Evolutionary conservation across 2,888 invertebrate species (phyloP).

Genomic region (Lepetodrilus schrolli): DNA sequence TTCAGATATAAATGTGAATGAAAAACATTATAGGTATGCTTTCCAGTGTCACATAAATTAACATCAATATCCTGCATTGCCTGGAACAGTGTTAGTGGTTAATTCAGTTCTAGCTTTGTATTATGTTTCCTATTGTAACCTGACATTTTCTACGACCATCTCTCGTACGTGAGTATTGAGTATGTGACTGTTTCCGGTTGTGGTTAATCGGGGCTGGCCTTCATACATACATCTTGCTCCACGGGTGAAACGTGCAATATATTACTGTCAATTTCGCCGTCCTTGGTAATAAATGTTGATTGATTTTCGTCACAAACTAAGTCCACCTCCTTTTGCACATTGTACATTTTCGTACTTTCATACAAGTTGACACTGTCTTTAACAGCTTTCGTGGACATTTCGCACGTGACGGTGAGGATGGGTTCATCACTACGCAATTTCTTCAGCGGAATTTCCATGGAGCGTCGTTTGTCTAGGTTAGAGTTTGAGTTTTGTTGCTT

Average conservation of each 20-base stretch:
- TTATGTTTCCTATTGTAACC: too few species aligned
- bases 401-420: neutral
- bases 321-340: neutral
- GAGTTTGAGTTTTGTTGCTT: neutral
- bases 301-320: neutral
- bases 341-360: neutral
- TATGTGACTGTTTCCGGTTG: too few species aligned
- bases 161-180: conserved; percentile 13
- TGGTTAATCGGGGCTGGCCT: conserved; percentile 15
- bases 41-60: too few species aligned
- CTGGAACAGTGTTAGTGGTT: too few species aligned
- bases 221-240: conserved; percentile 8
- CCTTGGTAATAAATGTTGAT: neutral
- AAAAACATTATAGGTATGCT: too few species aligned
- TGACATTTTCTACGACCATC: too few species aligned
- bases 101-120: too few species aligned
- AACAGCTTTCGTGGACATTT: conserved; percentile 4
- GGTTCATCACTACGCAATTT: conserved; percentile 40
- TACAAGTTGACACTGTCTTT: neutral
- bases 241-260: conserved; percentile 14
- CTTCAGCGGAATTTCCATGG: conserved; percentile 49
- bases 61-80: too few species aligned
- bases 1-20: too few species aligned
- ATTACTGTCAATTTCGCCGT: conserved; percentile 1
- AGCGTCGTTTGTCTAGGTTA: conserved; percentile 39